Evolutionary conservation across 2,797 vertebrate genomes (phyloP).

Genomic region (Hirundo rustica): DNA sequence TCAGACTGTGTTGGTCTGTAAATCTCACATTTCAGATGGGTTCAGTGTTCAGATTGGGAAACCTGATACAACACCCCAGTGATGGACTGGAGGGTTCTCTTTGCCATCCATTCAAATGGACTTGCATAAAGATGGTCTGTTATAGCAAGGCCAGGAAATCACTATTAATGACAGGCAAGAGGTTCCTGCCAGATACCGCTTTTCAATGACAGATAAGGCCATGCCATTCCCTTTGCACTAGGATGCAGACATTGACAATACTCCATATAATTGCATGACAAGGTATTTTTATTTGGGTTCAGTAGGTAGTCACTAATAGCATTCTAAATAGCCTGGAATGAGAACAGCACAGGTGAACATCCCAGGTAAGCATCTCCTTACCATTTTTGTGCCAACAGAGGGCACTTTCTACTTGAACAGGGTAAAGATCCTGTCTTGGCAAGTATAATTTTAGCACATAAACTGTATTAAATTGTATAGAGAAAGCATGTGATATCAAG

Average conservation of each 20-base stretch:
- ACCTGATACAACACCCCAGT: background rate
- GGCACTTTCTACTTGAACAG: background rate
- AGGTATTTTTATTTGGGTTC: constrained; percentile 18
- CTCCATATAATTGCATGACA: background rate
- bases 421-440: background rate
- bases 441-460: background rate
- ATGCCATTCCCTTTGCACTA: background rate
- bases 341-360: background rate
- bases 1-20: background rate
- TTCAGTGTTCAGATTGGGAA: background rate
- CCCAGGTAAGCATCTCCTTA: background rate
- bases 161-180: background rate
- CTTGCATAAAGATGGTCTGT: background rate
- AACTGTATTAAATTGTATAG: background rate
- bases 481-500: background rate
- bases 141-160: background rate
- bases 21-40: background rate
- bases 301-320: background rate
- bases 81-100: background rate
- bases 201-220: background rate
- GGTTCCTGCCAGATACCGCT: background rate
- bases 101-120: background rate
- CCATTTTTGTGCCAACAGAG: background rate
- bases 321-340: background rate
- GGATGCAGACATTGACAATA: background rate